Percentiles rank a stretch among this genome's conserved stretches.
Conservation (phyloP, 1,140 invertebrate species). For the Dreissena polymorpha region DNA sequence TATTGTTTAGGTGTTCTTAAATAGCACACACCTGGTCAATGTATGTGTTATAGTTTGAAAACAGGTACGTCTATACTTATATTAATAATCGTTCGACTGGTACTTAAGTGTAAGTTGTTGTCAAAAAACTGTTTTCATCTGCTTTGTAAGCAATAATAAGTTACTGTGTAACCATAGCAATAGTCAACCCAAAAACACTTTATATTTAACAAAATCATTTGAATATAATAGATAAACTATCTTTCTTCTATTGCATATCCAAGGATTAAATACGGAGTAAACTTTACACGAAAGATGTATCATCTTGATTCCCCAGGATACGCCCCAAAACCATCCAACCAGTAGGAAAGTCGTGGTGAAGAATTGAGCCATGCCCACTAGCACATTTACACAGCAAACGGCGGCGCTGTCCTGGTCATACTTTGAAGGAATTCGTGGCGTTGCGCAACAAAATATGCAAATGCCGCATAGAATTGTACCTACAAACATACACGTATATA, state of each 20-base stretch:
- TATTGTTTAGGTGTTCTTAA: neutral
- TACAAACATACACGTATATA: slow-evolving; percentile 75
- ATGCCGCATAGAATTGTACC: slow-evolving; percentile 93
- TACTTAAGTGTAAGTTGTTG: neutral
- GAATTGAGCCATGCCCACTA: slow-evolving; percentile 91
- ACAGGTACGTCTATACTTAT: too few species aligned
- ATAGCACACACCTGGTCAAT: too few species aligned
- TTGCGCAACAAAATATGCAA: slow-evolving; percentile 92
- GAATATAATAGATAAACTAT: neutral
- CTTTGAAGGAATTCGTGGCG: slow-evolving; percentile 87
- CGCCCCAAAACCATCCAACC: slow-evolving; percentile 98
- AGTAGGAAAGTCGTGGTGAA: slow-evolving; percentile 97
- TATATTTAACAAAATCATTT: neutral
- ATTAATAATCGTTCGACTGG: too few species aligned
- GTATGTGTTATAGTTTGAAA: too few species aligned
- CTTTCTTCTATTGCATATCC: neutral
- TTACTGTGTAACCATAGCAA: neutral
- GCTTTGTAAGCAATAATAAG: neutral
- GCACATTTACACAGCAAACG: slow-evolving; percentile 86
- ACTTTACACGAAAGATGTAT: slow-evolving; percentile 78
- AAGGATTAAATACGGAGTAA: neutral
- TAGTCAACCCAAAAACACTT: neutral
- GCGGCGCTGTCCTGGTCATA: slow-evolving; percentile 64
- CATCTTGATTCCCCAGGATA: slow-evolving; percentile 97
- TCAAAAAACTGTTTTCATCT: neutral